Base-by-base conservation (phyloP, 2,888 invertebrate species). In the Macropis europaea region DNA sequence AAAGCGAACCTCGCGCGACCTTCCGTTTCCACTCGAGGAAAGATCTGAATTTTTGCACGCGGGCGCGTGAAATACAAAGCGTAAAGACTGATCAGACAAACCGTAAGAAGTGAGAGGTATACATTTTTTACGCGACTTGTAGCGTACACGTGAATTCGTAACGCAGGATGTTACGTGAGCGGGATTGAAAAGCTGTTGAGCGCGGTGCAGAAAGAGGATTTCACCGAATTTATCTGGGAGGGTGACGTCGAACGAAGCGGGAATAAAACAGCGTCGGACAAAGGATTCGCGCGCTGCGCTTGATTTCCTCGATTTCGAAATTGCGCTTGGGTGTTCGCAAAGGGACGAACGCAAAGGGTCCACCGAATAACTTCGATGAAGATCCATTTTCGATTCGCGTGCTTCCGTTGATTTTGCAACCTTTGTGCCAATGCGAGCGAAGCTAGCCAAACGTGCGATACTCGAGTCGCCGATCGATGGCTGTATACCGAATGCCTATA, bases 51-150 rank as follows among this genome's bases (percentile, higher is more conserved):
- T 57, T 73, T 78, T 67, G 59, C 66, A 63, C 47, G 76, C 64
- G 68, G 48, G 57, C 47, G 17, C 54, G 59, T 19, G 24, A 34
- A 56, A 38, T 57, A 43, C 28, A 28, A 68, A 73, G 54, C 81
- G 79, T 67, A 84, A 87, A 87, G 87, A 88, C 86, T 86, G 88
- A 87, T 77, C 76, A 70, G 19, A 42, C 48, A 68, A 69, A 54
- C 73, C 71, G 79, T 78, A 77, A 82, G 80, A 83, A 82, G 82
- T 79, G 82, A 86, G 80, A 86, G 82, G 69, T 75, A 74, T 79
- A 63, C 66, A 63, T 62, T 67, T 64, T 50, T 70, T 47, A 72
- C 28, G 47, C 13, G 40, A 40, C 45, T 56, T 17, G 47, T 53
- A 50, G 26, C 45, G 26, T 42, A n/a, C n/a, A n/a, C n/a, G n/a